Percentiles rank a stretch among this genome's conserved stretches.
phyloP scores from a whole-genome alignment of 2,888 invertebrate species.

The Lacanobia oleracea region DNA sequence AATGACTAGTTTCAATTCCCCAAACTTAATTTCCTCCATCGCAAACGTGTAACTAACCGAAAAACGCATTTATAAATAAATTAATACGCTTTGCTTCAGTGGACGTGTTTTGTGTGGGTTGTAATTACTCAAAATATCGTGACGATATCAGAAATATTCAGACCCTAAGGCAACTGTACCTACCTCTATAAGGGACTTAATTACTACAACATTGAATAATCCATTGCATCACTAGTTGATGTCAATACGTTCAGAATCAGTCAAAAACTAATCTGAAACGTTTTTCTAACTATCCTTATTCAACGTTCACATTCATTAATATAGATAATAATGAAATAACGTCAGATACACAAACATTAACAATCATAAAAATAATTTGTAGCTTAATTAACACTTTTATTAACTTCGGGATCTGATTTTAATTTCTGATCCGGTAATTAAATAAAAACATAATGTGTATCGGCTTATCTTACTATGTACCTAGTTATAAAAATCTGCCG shows the following conservation, averaged over 20 bases:
- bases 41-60: slow-evolving; percentile 85
- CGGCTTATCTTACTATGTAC: slow-evolving; percentile 30
- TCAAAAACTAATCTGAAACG: background rate
- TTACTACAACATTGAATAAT: background rate
- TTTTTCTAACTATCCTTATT: background rate
- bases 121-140: slow-evolving; percentile 62
- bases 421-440: slow-evolving; percentile 57
- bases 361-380: slow-evolving; percentile 37
- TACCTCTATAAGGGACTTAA: background rate
- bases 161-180: background rate
- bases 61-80: slow-evolving; percentile 80
- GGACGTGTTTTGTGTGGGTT: slow-evolving; percentile 56
- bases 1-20: slow-evolving; percentile 90
- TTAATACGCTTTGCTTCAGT: slow-evolving; percentile 68
- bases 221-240: background rate
- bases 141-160: slow-evolving; percentile 37
- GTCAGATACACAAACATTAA: slow-evolving; percentile 7
- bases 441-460: slow-evolving; percentile 31
- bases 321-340: slow-evolving; percentile 12
- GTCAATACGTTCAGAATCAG: background rate
- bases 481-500: slow-evolving; percentile 44
- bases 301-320: background rate
- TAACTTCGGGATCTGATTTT: slow-evolving; percentile 34
- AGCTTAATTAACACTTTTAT: slow-evolving; percentile 47
- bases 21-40: slow-evolving; percentile 89